These are phyloP conservation scores for Ptiloglossa arizonensis DNA, from an alignment of 1,140 invertebrate genomes.

Conservation along the genomic window DNA sequence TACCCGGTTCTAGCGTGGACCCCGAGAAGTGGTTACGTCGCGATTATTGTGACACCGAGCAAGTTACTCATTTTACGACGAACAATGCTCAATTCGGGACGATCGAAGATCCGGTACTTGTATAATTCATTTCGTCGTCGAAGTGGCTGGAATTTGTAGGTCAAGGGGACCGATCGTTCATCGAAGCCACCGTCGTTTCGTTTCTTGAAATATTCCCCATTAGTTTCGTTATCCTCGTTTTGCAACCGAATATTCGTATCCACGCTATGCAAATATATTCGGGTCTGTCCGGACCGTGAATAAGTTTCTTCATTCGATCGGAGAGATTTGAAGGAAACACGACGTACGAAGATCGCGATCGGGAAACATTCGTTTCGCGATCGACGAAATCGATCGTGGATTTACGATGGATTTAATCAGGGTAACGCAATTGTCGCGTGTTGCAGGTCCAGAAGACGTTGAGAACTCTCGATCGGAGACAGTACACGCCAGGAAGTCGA, in stretches of 20 bases:
- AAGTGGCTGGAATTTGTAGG: slow-evolving; percentile 34
- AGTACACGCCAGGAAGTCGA: too few species aligned
- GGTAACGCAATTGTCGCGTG: not conserved
- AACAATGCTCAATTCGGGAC: not conserved
- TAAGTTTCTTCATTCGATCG: too few species aligned
- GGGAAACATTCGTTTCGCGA: too few species aligned
- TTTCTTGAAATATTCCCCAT: not conserved
- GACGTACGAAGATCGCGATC: too few species aligned
- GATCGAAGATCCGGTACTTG: not conserved
- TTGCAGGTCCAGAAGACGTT: not conserved
- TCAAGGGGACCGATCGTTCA: slow-evolving; percentile 31
- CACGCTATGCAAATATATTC: too few species aligned
- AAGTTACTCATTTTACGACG: not conserved
- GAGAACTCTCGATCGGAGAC: not conserved
- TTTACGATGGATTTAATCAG: too few species aligned
- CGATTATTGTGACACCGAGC: not conserved
- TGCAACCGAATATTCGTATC: too few species aligned
- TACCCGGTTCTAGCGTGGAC: too few species aligned
- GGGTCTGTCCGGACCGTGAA: too few species aligned
- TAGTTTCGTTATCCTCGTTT: too few species aligned
- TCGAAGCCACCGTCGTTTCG: not conserved
- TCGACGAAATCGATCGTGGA: not conserved
- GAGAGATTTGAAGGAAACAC: too few species aligned
- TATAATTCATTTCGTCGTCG: not conserved
- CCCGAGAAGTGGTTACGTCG: not conserved